phyloP scores from a whole-genome alignment of 2,888 invertebrate genomes.

The Drosophila stalkeri region DNA sequence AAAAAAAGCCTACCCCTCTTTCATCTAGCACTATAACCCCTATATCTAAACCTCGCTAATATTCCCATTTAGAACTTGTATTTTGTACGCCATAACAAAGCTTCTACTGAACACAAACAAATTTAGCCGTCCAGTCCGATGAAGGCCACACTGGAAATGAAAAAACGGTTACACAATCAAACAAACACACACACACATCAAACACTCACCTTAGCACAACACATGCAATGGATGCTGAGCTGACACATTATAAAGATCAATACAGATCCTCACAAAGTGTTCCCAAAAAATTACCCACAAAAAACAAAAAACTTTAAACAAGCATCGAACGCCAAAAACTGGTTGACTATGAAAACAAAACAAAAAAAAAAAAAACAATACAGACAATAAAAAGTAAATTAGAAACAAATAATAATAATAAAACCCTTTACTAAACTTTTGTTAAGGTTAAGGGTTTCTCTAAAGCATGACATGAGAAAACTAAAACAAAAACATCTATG shows the following conservation, averaged over 20 bases:
- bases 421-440: conserved; percentile 58
- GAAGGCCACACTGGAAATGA: conserved; percentile 67
- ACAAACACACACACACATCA: conserved; percentile 16
- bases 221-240: conserved; percentile 56
- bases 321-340: conserved; percentile 71
- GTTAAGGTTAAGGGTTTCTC: conserved; percentile 19
- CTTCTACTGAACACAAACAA: conserved; percentile 56
- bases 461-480: conserved; percentile 43
- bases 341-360: conserved; percentile 66
- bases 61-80: conserved; percentile 46
- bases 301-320: conserved; percentile 66
- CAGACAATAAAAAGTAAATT: conserved; percentile 34
- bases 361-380: conserved; percentile 18
- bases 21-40: conserved; percentile 22
- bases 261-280: conserved; percentile 26
- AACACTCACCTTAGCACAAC: conserved; percentile 24
- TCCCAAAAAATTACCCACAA: conserved; percentile 34
- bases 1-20: background rate
- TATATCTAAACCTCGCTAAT: conserved; percentile 32
- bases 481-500: conserved; percentile 1
- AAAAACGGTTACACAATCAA: conserved; percentile 49
- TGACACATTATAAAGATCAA: conserved; percentile 48
- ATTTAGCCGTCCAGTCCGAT: conserved; percentile 68
- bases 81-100: conserved; percentile 71
- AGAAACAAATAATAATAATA: background rate